Evolutionary conservation across 1,140 invertebrate species (phyloP), one percentile per base, ranked within the genome.

Genomic region (Trichonephila inaurata): DNA sequence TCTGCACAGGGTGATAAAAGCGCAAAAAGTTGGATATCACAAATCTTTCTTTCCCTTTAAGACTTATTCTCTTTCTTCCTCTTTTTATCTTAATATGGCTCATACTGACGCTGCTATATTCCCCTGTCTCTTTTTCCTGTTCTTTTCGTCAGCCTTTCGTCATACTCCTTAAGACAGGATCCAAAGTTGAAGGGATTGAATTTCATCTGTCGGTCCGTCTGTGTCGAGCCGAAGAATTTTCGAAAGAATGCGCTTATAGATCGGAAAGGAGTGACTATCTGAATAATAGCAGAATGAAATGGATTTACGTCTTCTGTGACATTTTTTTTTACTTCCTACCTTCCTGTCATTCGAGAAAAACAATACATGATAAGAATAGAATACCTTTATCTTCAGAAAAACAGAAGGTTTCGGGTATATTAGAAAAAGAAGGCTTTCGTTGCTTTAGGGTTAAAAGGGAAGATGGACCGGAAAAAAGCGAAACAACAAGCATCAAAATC

Each of bases 341-440:
- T 72, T 72, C 12, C 24, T 28, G n/a, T 72, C 69, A 72, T 72
- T 72, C n/a, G 24, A 72, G 24, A 69, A 69, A 69, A 69, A 69
- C 24, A 72, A 72, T 28, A 72, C 69, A 33, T n/a, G 12, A 24
- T 16, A 72, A 12, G 12, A 72, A 72, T 4, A 28, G 24, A 62
- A 72, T 69, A 28, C n/a, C 69, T 72, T 14, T 72, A 14, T 28
- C n/a, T 72, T 28, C n/a, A 72, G 24, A 28, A 72, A 0, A 14
- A 24, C n/a, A 4, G 24, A 28, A 7, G 10, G 24, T 24, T 72
- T 28, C 24, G 0, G 24, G 24, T 14, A 14, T 14, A 28, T 21
- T n/a, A n/a, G 21, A 24, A 69, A 28, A 28, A 72, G 24, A 16
- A 24, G 8, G 69, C 24, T 33, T 72, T 72, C 14, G 69, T 28